Base-by-base conservation (phyloP, 1,140 invertebrate species). In the Sitobion miscanthi region DNA sequence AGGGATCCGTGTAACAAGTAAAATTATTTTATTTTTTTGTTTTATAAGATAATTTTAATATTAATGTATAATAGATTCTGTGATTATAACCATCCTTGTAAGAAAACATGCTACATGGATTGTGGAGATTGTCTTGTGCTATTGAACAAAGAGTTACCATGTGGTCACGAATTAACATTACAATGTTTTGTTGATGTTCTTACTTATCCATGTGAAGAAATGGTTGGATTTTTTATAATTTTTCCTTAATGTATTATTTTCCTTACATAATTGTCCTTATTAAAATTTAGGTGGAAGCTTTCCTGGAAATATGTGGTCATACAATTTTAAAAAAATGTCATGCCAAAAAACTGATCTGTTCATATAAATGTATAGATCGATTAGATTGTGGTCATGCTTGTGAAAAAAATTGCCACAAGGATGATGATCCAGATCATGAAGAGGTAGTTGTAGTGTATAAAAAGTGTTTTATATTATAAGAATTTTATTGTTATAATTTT, bases 261-360 rank as follows among this genome's bases (percentile, higher is more conserved):
- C n/a, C 7, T 82, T 23, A 35, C 4, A 47, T 20, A 25, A 21
- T 49, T 35, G 20, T 89, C 0, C 35, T 11, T 20, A 77, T 49
- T 62, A 3, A 62, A 42, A 42, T 54, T 38, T 54, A 92, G 91
- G 77, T 92, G 4, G 23, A 52, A 85, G 2, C 6, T 0, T 1
- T 83, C 9, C 95, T 93, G 8, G 94, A 95, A 8, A 86, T 94
- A n/a, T 96, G 96, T 94, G 95, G 94, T n/a, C 96, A 96, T 94
- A 94, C 95, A 94, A 93, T 94, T n/a, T 42, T 54, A 20, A 89
- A 93, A 83, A 85, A 94, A 62, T 94, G 94, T 91, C 47, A 93
- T 83, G 83, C 86, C 9, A 83, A 69, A 57, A 69, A 86, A 23
- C 88, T 88, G 30, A 52, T 85, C 49, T 57, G 83, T 54, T 93